Base-by-base conservation (phyloP, 1,140 invertebrate genomes). In the Drosophila pallidifrons region DNA sequence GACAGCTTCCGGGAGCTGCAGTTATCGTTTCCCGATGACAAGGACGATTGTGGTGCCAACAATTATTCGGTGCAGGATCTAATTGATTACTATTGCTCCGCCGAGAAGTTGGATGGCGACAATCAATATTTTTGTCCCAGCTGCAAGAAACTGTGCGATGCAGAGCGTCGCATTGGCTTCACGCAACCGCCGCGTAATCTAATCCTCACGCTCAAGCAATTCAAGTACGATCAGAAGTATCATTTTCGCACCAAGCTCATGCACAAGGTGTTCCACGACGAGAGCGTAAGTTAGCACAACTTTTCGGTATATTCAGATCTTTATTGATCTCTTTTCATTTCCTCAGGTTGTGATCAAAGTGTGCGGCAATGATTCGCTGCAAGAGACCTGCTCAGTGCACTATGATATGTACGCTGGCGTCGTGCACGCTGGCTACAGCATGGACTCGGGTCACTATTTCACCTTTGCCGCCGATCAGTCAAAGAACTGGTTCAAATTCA, bases 371-470 rank as follows among this genome's bases (percentile, higher is more conserved):
- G 88, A 92, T 13, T 79, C 69, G 0, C 66, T 86, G 38, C 77
- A 83, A 57, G 91, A 92, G 63, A 79, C 80, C 16, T 88, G 74
- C 10, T 78, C 71, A 5, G 93, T 94, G 15, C 92, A 93, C 5
- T 98, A 97, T 89, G 94, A 94, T 7, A 89, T 98, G 0, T 97
- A 97, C 83, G 96, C 96, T 0, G 96, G 96, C 0, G 96, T 98
- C 0, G 95, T 98, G 0, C 97, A 98, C 91, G 96, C 95, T 0
- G 97, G 97, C 1, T 95, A 95, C 10, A 96, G 95, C 45, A 95
- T 97, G 75, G 96, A 98, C 83, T 96, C 96, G 4, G 97, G 97
- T 0, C 97, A 98, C 91, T 98, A 98, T 90, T 97, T 97, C 82
- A 97, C 96, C 0, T 95, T 96, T 77, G 96, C 96, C 0, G 94